Percentiles rank a stretch among this genome's conserved stretches.
phyloP scores from a whole-genome alignment of 2,888 invertebrate species.

The Ypsolopha sequella region DNA sequence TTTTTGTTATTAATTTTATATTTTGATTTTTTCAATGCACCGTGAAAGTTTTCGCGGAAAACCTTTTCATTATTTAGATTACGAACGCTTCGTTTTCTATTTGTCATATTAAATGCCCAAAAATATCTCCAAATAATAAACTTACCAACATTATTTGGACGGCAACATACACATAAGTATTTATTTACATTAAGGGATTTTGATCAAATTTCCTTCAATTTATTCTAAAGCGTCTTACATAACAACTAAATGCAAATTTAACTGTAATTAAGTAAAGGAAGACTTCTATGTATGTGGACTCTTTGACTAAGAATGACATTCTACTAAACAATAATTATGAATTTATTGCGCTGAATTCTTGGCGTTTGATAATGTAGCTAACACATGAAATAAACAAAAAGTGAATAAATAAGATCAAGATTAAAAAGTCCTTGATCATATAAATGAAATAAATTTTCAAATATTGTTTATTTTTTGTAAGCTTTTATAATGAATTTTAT shows the following conservation, averaged over 20 bases:
- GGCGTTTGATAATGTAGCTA: background rate
- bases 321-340: slow-evolving; percentile 10
- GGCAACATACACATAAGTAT: slow-evolving; percentile 25
- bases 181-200: background rate
- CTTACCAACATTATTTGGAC: slow-evolving; percentile 34
- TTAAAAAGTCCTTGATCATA: background rate
- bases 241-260: slow-evolving; percentile 55
- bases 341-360: background rate
- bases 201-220: background rate
- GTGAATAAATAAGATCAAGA: background rate
- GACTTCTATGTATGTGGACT: slow-evolving; percentile 37
- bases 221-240: slow-evolving; percentile 38
- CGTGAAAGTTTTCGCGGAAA: too few species aligned
- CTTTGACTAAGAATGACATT: slow-evolving; percentile 31
- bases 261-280: slow-evolving; percentile 34
- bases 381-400: background rate
- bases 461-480: background rate
- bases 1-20: too few species aligned
- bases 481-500: too few species aligned
- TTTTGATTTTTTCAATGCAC: too few species aligned
- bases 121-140: background rate
- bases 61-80: too few species aligned
- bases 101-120: too few species aligned
- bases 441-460: slow-evolving; percentile 3
- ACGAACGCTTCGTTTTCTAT: too few species aligned